Percentiles rank a stretch among this genome's conserved stretches.
These are phyloP conservation scores for Mola mola DNA, from an alignment of 2,113 vertebrate species.

Conservation along the genomic window DNA sequence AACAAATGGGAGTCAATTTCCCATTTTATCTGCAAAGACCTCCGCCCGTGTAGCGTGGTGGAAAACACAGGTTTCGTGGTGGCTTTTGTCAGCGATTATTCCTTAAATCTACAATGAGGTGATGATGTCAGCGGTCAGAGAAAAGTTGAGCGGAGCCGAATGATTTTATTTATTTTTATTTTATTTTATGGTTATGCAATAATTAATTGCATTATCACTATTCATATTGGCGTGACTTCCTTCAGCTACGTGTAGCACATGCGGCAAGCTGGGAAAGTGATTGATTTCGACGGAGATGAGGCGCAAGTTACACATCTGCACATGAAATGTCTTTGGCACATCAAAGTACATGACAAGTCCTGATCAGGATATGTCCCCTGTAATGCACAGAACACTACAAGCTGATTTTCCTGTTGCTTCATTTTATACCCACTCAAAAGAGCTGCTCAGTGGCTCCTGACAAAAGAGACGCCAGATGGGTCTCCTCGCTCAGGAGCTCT, in stretches of 20 bases:
- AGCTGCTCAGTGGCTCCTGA: slow-evolving; percentile 43
- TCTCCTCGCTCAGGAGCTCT: slow-evolving; percentile 39
- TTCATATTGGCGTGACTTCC: neutral
- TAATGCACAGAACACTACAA: slow-evolving; percentile 24
- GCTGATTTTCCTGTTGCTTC: slow-evolving; percentile 27
- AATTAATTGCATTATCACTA: slow-evolving; percentile 13
- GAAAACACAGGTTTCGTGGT: no score
- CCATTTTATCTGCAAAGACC: no score
- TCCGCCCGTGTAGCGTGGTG: no score
- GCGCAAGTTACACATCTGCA: neutral
- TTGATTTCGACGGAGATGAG: neutral
- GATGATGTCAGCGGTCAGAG: no score
- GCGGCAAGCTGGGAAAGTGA: neutral
- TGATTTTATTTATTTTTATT: no score
- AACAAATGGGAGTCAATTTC: no score
- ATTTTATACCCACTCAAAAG: slow-evolving; percentile 41
- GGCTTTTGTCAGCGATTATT: no score
- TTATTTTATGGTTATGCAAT: neutral
- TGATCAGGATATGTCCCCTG: slow-evolving; percentile 7
- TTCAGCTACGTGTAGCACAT: neutral
- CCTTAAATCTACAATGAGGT: no score
- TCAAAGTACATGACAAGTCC: slow-evolving; percentile 2
- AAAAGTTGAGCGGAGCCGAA: no score
- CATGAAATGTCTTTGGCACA: neutral
- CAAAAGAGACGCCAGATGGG: slow-evolving; percentile 52